These are phyloP conservation scores for Chiloscyllium punctatum DNA, from an alignment of 2,797 vertebrate species.

Conservation along the genomic window DNA sequence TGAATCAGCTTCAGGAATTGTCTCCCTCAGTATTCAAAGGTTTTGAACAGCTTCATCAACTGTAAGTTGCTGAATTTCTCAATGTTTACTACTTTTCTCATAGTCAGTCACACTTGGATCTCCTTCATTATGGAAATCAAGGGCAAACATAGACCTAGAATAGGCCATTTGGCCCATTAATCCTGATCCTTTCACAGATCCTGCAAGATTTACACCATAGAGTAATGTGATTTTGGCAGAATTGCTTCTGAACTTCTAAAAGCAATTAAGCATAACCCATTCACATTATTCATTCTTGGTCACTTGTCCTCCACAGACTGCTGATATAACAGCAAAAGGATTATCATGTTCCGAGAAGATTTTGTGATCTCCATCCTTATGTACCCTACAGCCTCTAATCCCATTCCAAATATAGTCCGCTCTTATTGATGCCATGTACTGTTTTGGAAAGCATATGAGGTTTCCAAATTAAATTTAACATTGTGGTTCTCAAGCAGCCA, in stretches of 20 bases:
- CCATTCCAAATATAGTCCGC: background rate
- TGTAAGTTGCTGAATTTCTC: slow-evolving; percentile 20
- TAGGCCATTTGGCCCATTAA: background rate
- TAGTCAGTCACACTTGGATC: background rate
- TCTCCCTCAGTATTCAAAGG: background rate
- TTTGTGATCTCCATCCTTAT: background rate
- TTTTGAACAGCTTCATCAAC: background rate
- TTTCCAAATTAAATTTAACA: background rate
- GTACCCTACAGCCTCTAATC: background rate
- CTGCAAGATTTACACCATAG: background rate
- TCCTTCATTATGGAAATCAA: no score
- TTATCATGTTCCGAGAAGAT: background rate
- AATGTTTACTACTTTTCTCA: background rate
- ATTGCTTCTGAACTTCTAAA: background rate
- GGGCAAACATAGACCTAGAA: background rate
- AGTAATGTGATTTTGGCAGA: background rate
- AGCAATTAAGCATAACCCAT: background rate
- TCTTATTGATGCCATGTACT: background rate
- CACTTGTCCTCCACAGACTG: background rate
- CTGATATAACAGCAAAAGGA: background rate
- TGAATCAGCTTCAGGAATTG: background rate
- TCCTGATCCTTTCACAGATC: background rate
- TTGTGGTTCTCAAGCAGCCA: background rate
- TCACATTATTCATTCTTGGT: background rate
- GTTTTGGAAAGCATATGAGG: background rate